Base-by-base conservation (phyloP, 2,888 invertebrate species). In the Netelia melanura region DNA sequence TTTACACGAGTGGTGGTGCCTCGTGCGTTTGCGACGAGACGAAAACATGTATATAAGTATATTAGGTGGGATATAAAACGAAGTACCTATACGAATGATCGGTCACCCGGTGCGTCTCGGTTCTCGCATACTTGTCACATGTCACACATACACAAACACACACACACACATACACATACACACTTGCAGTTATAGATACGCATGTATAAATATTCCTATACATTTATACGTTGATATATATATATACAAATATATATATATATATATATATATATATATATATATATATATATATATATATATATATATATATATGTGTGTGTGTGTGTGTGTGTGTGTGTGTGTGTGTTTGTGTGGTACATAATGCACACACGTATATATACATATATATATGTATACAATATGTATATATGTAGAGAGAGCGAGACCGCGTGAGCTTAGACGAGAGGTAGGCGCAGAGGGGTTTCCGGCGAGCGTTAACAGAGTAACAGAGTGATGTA, bases 401-500 rank as follows among this genome's bases (percentile, higher is more conserved):
- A 17, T 75, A 52, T 56, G 62, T 25, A 78, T 52, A 65, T 58
- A 65, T 52, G 75, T 56, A 65, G 11, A 77, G 44, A 70, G n/a
- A 58, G 72, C 48, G 74, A 58, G 84, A 48, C 81, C 82, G 88
- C 86, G 88, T 85, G 89, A 91, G 91, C 89, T 92, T 91, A 91
- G 92, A 92, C 89, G 92, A 92, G 92, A 92, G 93, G 91, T 91
- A 92, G 90, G 91, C 92, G 86, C 86, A 90, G 92, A 91, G 92
- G 93, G 93, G 93, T 92, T 93, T 93, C 93, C 93, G 93, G 93
- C 92, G 92, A 93, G 93, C 92, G 93, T 93, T 93, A 93, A 93
- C 93, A 92, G 93, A 93, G 93, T 93, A 93, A 93, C 93, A 93
- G 93, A 93, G 93, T 93, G 93, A 93, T 93, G 93, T 93, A 93